phyloP scores from a whole-genome alignment of 2,888 invertebrate species.

The Habroteleia sp. region DNA sequence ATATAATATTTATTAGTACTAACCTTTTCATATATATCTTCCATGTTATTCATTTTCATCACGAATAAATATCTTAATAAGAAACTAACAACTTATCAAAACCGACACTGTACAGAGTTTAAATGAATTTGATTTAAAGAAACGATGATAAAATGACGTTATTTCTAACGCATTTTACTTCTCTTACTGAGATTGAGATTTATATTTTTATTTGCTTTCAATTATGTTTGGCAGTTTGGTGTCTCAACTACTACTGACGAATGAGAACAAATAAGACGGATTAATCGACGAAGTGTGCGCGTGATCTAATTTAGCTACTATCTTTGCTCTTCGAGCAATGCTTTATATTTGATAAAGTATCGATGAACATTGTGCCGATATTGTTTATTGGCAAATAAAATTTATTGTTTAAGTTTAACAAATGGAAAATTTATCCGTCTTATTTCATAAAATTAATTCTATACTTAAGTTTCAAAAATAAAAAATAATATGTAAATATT shows the following conservation, averaged over 20 bases:
- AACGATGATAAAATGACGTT: too few relatives aligned
- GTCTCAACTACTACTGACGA: slow-evolving; percentile 40
- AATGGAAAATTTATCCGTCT: too few relatives aligned
- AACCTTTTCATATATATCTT: slow-evolving; percentile 32
- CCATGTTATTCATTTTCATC: slow-evolving; percentile 37
- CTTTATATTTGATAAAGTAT: slow-evolving; percentile 41
- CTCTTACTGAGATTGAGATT: slow-evolving; percentile 7
- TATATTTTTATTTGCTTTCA: neutral
- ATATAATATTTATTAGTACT: slow-evolving; percentile 4
- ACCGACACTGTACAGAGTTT: neutral
- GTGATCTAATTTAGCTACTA: slow-evolving; percentile 59
- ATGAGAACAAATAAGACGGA: slow-evolving; percentile 50
- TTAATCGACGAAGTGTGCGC: slow-evolving; percentile 38
- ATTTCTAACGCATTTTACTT: too few relatives aligned
- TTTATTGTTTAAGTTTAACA: too few relatives aligned
- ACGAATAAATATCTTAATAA: slow-evolving; percentile 6
- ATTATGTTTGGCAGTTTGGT: slow-evolving; percentile 21
- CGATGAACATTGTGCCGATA: neutral
- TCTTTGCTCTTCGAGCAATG: slow-evolving; percentile 40
- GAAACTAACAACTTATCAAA: neutral
- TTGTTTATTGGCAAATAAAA: too few relatives aligned
- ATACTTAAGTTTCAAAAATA: too few relatives aligned
- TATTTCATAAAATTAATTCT: too few relatives aligned
- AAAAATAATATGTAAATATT: too few relatives aligned
- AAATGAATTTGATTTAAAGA: slow-evolving; percentile 5